phyloP scores from a whole-genome alignment of 2,113 vertebrate species.

The Drymodes brunneopygia region DNA sequence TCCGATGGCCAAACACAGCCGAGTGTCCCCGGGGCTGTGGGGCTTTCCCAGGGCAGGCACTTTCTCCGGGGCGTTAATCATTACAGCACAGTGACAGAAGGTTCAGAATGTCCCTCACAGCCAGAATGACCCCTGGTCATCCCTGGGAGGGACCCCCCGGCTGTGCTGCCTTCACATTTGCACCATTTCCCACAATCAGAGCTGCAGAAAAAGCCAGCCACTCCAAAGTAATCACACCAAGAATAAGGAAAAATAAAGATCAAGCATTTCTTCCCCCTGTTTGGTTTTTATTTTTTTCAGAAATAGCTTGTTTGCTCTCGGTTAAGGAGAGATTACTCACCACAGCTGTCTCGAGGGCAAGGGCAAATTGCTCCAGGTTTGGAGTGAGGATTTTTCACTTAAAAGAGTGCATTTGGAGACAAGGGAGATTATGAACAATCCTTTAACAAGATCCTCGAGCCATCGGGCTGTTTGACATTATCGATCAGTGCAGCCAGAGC shows the following conservation, averaged over 20 bases:
- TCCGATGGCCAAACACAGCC: background rate
- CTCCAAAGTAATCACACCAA: background rate
- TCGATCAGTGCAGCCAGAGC: slow-evolving; percentile 6
- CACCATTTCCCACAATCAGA: background rate
- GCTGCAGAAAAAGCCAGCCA: background rate
- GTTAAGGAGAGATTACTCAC: background rate
- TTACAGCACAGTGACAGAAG: background rate
- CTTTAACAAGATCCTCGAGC: slow-evolving; percentile 12
- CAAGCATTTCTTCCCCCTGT: background rate
- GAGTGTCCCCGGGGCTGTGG: accelerated
- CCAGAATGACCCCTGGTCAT: background rate
- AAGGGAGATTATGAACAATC: slow-evolving; percentile 38
- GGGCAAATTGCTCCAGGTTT: background rate
- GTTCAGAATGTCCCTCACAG: too few relatives aligned
- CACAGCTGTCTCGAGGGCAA: background rate
- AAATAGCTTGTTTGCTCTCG: background rate
- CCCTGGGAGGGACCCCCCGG: background rate
- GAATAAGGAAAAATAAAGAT: background rate
- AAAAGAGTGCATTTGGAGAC: slow-evolving; percentile 5
- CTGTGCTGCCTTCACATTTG: background rate
- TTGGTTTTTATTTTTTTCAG: background rate
- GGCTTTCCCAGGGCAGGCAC: background rate
- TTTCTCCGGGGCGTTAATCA: background rate
- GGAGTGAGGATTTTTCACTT: background rate
- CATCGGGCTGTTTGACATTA: slow-evolving; percentile 15